Conservation (phyloP, 2,113 vertebrate genomes). For the Genyomyrus donnyi region DNA sequence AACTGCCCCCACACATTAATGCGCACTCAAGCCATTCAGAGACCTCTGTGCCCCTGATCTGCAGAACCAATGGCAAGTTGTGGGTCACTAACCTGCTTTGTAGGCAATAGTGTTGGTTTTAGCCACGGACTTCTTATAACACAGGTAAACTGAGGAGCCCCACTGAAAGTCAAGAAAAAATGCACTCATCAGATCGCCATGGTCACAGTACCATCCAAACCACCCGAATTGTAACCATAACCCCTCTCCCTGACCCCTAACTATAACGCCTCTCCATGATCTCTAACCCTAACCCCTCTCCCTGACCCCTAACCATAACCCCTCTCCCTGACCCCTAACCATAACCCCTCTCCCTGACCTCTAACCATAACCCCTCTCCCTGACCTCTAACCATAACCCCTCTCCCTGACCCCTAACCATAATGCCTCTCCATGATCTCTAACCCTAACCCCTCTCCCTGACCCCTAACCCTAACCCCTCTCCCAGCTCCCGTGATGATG, state of each 20-base stretch:
- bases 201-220: neutral
- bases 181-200: neutral
- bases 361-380: neutral
- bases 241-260: neutral
- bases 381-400: no score
- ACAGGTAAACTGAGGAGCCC: constrained; percentile 92
- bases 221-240: neutral
- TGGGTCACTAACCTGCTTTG: constrained; percentile 81
- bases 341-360: neutral
- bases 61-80: neutral
- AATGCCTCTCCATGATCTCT: no score
- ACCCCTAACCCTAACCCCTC: neutral
- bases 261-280: neutral
- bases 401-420: no score
- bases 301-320: neutral
- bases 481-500: neutral
- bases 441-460: no score
- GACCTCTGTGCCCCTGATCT: neutral
- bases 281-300: neutral
- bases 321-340: neutral
- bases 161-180: constrained; percentile 65
- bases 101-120: constrained; percentile 94
- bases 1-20: neutral
- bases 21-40: neutral
- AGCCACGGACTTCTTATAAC: constrained; percentile 97